Evolutionary conservation across 2,113 vertebrate species (phyloP), one percentile per base, ranked within the genome.

Genomic region (Dasypus novemcinctus): DNA sequence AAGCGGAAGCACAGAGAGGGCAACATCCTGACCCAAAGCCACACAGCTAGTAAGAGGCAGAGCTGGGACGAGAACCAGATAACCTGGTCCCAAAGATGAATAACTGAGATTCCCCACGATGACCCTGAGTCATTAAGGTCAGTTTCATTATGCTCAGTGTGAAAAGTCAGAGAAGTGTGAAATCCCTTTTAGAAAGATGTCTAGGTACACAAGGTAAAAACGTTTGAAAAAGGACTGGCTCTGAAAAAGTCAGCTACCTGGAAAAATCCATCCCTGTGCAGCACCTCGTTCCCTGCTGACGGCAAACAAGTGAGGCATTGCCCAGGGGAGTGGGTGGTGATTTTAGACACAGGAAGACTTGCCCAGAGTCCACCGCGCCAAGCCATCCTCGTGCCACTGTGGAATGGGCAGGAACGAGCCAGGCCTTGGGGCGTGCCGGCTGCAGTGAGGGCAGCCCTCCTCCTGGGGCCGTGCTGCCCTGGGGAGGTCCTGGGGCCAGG

Each of bases 161-260:
- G 92, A 87, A 76, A 85, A 95, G 87, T 91, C 95, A 94, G 75
- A 71, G 79, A 78, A 96, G 92, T 93, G 92, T 95, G 92, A 96
- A 91, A 95, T 93, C 80, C 84, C 63, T 72, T 93, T 96, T 63
- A 90, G 76, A 93, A 90, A 95, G 85, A 64, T n/a, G 25, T 93
- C 92, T 8, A 1, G 72, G 95, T 59, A 94, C 89, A 84, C 46
- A 76, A 85, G 94, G 57, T 87, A 69, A 82, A 95, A 93, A 49
- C n/a, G 5, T 17, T 21, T 85, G 46, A 7, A 38, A 74, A 29
- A 68, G 64, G 52, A 11, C 33, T 11, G 81, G 68, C 74, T 94
- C 46, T 71, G 68, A 92, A 94, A 92, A 94, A 75, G 61, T 68
- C 64, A 87, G 84, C 69, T 91, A 41, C n/a, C 75, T 94, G 79